Evolutionary conservation across 1,140 invertebrate species (phyloP).

Genomic region (Halictus rubicundus): DNA sequence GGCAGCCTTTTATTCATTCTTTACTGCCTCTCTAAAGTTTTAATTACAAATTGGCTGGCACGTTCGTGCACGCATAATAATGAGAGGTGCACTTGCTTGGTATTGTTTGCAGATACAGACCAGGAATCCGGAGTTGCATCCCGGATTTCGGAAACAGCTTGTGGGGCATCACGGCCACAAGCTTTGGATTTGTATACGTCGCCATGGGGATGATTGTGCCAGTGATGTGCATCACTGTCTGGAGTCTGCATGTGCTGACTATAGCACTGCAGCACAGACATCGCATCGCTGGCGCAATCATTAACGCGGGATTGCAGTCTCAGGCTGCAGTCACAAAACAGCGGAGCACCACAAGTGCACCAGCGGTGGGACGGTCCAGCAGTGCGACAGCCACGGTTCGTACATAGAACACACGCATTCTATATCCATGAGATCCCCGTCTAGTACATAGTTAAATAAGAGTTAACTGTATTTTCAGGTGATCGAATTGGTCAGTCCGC

Average conservation of each 20-base stretch:
- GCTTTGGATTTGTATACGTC: constrained; percentile 85
- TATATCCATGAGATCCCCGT: not conserved
- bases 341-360: too few relatives aligned
- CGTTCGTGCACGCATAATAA: too few relatives aligned
- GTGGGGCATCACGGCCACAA: constrained; percentile 78
- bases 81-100: too few relatives aligned
- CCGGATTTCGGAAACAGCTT: constrained; percentile 85
- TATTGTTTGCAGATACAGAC: constrained; percentile 75
- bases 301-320: too few relatives aligned
- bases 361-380: too few relatives aligned
- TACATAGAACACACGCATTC: constrained; percentile 15
- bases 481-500: constrained; percentile 86
- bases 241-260: constrained; percentile 87
- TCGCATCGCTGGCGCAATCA: too few relatives aligned
- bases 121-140: constrained; percentile 83
- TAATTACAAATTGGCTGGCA: too few relatives aligned
- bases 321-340: too few relatives aligned
- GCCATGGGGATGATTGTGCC: constrained; percentile 85
- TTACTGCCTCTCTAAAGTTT: too few relatives aligned
- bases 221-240: constrained; percentile 85
- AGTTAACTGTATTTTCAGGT: constrained; percentile 66
- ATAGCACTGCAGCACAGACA: too few relatives aligned
- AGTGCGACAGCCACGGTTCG: constrained; percentile 85
- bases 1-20: too few relatives aligned
- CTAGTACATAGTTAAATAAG: too few relatives aligned